Evolutionary conservation across 2,797 vertebrate species (phyloP), one percentile per base, ranked within the genome.

Genomic region (Hoplostethus mediterraneus): DNA sequence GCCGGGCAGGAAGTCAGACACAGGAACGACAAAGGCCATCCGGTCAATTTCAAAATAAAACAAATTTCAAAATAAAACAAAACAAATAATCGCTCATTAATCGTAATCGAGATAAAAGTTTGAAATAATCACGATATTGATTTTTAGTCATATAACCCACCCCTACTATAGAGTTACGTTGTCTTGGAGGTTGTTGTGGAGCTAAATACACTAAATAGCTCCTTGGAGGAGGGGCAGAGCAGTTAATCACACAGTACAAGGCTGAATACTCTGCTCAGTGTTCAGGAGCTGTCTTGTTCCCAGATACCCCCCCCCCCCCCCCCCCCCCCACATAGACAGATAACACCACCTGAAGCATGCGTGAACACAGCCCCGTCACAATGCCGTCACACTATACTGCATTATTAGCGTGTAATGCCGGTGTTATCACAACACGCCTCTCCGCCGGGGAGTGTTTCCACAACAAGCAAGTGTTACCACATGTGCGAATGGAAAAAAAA

Each of bases 371-470:
- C 21, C 21, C 70, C 66, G 68, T 81, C 75, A 71, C 49, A 40
- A 49, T 55, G 69, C 6, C 48, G 48, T 81, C 77, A 64, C 52
- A 31, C 65, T 60, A 17, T 13, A 71, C 67, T 64, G 40, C 42
- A 53, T 81, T 82, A 58, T 65, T 79, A 60, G 57, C 1, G 17
- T 69, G 61, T 82, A 76, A 81, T 77, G 54, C 44, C 31, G 0
- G 17, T 67, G 78, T 85, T 85, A 85, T 84, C 79, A 67, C 65
- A 86, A 88, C 81, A 81, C 14, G 53, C 77, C 44, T 65, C 77
- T 81, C 71, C 73, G 68, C 80, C 72, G 49, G 54, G 48, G 57
- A 33, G 49, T 84, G 89, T 89, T 90, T 90, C 76, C 84, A 90
- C 68, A 92, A 89, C 77, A 88, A 73, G 44, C 66, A 61, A 60